phyloP scores from a whole-genome alignment of 2,888 invertebrate species.

The Ophion obscuratus region DNA sequence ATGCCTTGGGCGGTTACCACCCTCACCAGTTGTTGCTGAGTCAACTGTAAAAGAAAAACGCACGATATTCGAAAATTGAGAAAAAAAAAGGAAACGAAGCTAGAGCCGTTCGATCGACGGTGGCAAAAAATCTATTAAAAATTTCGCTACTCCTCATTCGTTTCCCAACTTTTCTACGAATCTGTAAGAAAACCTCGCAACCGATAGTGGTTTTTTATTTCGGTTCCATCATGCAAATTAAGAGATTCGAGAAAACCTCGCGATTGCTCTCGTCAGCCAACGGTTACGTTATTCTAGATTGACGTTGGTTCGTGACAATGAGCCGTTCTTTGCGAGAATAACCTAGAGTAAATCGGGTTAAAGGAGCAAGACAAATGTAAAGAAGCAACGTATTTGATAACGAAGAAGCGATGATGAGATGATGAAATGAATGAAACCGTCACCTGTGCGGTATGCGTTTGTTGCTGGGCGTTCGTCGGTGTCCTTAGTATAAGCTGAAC shows the following conservation, averaged over 20 bases:
- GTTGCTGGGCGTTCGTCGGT: constrained; percentile 85
- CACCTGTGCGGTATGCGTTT: constrained; percentile 84
- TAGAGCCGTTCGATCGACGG: not conserved
- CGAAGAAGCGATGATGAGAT: constrained; percentile 66
- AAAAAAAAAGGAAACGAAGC: not conserved
- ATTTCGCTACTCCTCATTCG: constrained; percentile 13
- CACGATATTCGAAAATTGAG: constrained; percentile 34
- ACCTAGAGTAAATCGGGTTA: constrained; percentile 37
- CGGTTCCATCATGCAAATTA: constrained; percentile 3
- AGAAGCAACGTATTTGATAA: not conserved
- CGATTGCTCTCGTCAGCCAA: not conserved
- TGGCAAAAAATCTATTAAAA: constrained; percentile 9
- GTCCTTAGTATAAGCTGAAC: constrained; percentile 90
- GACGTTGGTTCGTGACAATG: not conserved
- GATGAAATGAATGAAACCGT: constrained; percentile 79
- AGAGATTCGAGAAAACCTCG: not conserved
- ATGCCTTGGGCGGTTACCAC: constrained; percentile 88
- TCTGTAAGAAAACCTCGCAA: constrained; percentile 52
- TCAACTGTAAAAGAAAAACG: constrained; percentile 76
- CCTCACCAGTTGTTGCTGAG: constrained; percentile 86
- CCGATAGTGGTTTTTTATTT: constrained; percentile 1
- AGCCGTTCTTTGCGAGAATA: not conserved
- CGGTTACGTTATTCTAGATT: not conserved
- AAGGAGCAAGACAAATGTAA: constrained; percentile 7
- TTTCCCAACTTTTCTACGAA: constrained; percentile 27